phyloP scores from a whole-genome alignment of 2,113 vertebrate genomes.

The Rhea americana region DNA sequence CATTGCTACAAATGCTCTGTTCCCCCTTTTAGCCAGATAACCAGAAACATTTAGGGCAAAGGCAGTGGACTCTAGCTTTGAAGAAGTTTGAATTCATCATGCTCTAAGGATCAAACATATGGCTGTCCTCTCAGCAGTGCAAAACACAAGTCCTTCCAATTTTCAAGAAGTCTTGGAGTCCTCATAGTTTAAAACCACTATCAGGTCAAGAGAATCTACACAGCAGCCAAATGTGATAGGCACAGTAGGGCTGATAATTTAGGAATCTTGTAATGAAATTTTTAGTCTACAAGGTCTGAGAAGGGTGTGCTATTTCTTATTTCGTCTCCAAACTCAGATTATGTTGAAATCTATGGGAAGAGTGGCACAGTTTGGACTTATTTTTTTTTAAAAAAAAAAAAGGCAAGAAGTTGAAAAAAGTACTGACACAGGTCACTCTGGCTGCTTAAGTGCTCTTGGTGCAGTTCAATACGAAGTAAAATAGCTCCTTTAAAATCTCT shows the following conservation, averaged over 20 bases:
- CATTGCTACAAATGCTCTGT: background rate
- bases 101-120: background rate
- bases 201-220: background rate
- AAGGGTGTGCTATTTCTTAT: conserved; percentile 19
- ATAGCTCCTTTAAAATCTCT: background rate
- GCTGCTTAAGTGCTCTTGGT: background rate
- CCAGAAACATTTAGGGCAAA: background rate
- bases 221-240: conserved; percentile 22
- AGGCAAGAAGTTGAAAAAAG: background rate
- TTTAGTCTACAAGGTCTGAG: conserved; percentile 34
- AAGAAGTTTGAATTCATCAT: background rate
- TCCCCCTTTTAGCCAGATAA: background rate
- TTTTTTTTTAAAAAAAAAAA: background rate
- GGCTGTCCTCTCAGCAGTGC: background rate
- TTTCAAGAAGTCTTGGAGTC: background rate
- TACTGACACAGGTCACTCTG: background rate
- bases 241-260: conserved; percentile 39
- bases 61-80: fast-evolving
- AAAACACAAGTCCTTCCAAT: background rate
- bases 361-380: background rate
- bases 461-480: background rate
- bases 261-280: conserved; percentile 38
- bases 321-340: background rate
- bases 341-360: background rate
- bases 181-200: background rate